Evolutionary conservation across 2,797 vertebrate genomes (phyloP), one percentile per base, ranked within the genome.

Genomic region (Labeo calbasu): DNA sequence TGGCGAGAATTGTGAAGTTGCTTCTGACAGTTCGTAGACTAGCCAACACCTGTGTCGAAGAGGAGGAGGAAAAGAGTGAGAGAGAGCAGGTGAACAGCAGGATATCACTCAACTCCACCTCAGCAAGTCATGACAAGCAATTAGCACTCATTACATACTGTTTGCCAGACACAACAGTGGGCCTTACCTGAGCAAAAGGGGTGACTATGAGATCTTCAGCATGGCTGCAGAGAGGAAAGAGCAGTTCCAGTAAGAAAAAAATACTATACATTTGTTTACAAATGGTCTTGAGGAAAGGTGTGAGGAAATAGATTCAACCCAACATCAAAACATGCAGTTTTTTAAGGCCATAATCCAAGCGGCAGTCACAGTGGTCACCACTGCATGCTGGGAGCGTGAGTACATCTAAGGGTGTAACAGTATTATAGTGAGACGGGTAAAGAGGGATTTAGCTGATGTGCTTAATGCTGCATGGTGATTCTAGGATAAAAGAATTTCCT

Each of bases 1-100:
- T 98, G 93, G 97, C 96, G 91, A 98, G 95, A 93, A 98, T 96
- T 88, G 97, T 97, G 92, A 98, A 98, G 95, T 98, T 98, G 94
- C 96, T 98, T 93, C 97, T 96, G 90, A 99, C 97, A 66, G 97
- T 97, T 91, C 97, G 96, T 89, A 98, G 96, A 90, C 97, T 98
- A 92, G 97, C 96, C 96, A 98, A 95, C 93, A 98, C 97, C 97
- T 98, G 92, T 10, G 6, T 36, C 2, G 51, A 66, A 46, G 21
- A 57, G 25, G 21, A 82, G 50, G 11, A 61, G 77, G 51, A 61
- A 55, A 36, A 55, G 73, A 88, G 82, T 91, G 23, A 57, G 32
- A 68, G 32, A 78, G 70, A 36, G 51, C 36, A 55, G 68, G n/a
- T 66, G 84, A 77, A 76, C 63, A 63, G 57, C 43, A 48, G 43